These are phyloP conservation scores for Atractosteus spatula DNA, from an alignment of 2,113 vertebrate genomes.

Conservation along the genomic window DNA sequence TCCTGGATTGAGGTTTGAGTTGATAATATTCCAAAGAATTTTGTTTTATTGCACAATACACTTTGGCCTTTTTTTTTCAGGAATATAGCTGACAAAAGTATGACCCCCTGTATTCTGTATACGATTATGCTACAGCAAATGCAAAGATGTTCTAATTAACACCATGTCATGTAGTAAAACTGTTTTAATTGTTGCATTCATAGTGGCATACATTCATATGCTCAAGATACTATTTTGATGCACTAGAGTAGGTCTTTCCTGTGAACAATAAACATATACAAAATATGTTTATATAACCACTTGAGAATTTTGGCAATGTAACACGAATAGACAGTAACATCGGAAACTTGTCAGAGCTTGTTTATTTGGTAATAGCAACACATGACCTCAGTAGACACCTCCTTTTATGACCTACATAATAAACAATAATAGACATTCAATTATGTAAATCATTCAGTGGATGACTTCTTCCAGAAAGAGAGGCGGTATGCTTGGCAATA, in stretches of 20 bases:
- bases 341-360: slow-evolving; percentile 23
- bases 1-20: no score
- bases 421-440: background rate
- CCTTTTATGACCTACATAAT: background rate
- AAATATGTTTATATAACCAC: background rate
- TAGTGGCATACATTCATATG: background rate
- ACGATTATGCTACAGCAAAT: no score
- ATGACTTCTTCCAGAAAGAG: slow-evolving; percentile 11
- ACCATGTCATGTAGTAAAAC: no score
- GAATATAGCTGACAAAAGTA: no score
- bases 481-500: background rate
- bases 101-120: no score
- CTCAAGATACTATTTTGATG: background rate
- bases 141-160: no score
- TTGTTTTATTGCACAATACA: no score
- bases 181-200: background rate
- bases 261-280: background rate
- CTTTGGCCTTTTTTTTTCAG: no score
- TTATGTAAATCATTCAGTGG: slow-evolving; percentile 8
- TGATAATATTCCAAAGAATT: no score
- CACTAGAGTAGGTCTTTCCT: background rate
- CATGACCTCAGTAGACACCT: no score
- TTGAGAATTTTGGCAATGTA: background rate
- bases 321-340: background rate
- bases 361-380: no score